phyloP scores from a whole-genome alignment of 30 jellyfish, hydroid and myxozoan species.

The Aurelia sp. region DNA sequence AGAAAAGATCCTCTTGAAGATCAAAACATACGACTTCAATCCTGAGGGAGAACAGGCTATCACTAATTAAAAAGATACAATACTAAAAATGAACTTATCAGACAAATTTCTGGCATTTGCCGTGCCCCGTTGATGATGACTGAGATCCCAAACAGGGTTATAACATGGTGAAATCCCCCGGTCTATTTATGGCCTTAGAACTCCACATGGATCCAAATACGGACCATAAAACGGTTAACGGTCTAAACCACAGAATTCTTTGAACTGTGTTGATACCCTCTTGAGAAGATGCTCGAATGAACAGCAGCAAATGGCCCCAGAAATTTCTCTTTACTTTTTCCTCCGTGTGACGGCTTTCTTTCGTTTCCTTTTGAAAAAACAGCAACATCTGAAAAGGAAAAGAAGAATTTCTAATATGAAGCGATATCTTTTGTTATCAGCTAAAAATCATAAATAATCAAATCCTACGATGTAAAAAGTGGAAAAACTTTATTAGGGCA shows the following conservation, averaged over 20 bases:
- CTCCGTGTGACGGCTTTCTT: conserved; percentile 74
- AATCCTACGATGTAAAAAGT: too few species aligned
- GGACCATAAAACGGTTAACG: conserved; percentile 3
- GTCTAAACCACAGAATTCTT: not conserved
- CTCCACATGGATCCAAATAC: too few species aligned
- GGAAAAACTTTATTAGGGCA: too few species aligned
- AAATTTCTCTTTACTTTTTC: conserved; percentile 65
- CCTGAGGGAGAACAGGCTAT: not conserved
- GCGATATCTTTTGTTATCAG: too few species aligned
- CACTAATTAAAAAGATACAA: conserved; percentile 4
- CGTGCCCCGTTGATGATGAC: not conserved
- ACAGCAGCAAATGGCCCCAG: conserved; percentile 24
- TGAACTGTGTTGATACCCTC: conserved; percentile 6
- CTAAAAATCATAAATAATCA: too few species aligned
- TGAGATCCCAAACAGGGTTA: too few species aligned
- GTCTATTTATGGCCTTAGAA: too few species aligned
- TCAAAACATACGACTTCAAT: not conserved
- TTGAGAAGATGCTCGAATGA: not conserved
- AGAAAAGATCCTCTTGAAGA: not conserved
- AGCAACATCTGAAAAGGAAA: conserved; percentile 85
- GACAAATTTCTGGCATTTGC: not conserved
- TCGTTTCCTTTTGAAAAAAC: conserved; percentile 96
- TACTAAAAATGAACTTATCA: conserved; percentile 19
- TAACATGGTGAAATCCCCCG: too few species aligned
- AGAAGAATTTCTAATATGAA: not conserved